A percentile compares a stretch with the other conserved stretches of the same genome.
Evolutionary conservation across 2,888 invertebrate genomes (phyloP).

Genomic region (Ophraella communa): DNA sequence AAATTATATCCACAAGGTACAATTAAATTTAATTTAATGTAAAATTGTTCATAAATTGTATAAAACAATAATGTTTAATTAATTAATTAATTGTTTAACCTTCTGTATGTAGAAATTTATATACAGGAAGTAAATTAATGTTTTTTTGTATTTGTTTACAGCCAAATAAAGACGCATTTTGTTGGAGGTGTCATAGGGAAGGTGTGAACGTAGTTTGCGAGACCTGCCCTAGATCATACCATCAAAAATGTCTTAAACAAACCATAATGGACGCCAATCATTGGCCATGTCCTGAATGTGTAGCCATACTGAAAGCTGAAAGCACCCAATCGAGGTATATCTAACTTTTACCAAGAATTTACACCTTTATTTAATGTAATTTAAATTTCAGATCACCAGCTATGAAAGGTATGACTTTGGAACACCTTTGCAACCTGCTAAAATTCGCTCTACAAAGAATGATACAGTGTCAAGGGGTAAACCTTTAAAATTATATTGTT

Average conservation of each 20-base stretch:
- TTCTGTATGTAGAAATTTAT: neutral
- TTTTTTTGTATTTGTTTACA: conserved; percentile 47
- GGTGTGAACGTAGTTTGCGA: conserved; percentile 72
- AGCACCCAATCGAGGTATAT: conserved; percentile 71
- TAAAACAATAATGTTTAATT: too few relatives aligned
- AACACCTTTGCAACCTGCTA: conserved; percentile 79
- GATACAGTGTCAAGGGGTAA: conserved; percentile 81
- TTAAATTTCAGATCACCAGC: conserved; percentile 60
- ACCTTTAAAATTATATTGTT: neutral
- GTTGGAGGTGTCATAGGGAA: conserved; percentile 90
- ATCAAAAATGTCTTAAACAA: conserved; percentile 75
- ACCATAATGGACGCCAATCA: conserved; percentile 62
- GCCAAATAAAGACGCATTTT: conserved; percentile 75
- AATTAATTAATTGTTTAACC: too few relatives aligned
- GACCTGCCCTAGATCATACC: conserved; percentile 85
- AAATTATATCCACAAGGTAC: too few relatives aligned
- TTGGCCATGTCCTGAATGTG: conserved; percentile 92
- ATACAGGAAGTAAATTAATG: neutral
- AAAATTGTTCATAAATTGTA: too few relatives aligned
- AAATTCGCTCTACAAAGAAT: conserved; percentile 81
- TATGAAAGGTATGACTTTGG: conserved; percentile 75
- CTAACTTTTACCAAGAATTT: neutral
- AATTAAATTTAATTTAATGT: too few relatives aligned
- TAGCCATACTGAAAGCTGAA: conserved; percentile 73
- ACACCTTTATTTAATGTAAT: neutral